Percentiles rank a stretch among this genome's conserved stretches.
Conservation (phyloP, 1,140 invertebrate genomes). For the Bacillus rossius region DNA sequence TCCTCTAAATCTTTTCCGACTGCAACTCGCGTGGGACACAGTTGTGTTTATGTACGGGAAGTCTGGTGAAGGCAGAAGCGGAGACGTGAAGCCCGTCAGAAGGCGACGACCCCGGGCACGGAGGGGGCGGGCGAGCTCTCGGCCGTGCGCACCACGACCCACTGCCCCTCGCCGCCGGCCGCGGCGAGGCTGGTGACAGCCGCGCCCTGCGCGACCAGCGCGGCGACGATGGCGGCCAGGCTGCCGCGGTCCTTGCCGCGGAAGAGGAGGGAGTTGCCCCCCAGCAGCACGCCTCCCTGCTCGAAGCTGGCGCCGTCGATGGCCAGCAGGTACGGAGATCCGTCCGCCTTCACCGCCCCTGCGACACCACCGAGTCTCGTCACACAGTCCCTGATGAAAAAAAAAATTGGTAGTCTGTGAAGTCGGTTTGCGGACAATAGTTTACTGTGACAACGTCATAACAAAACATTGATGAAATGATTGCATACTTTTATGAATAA, state of each 20-base stretch:
- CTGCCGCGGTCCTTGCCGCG: background rate
- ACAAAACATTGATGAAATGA: too few species aligned
- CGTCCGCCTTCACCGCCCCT: constrained; percentile 34
- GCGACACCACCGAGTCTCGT: constrained; percentile 1
- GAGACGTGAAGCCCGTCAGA: background rate
- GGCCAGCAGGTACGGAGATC: constrained; percentile 34
- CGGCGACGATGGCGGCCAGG: background rate
- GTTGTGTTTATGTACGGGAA: too few species aligned
- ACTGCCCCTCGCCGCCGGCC: constrained; percentile 8
- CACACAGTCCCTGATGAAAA: constrained; percentile 9
- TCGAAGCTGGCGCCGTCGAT: constrained; percentile 38
- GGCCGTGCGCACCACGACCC: constrained; percentile 6
- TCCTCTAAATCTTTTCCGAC: too few species aligned
- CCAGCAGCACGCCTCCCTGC: constrained; percentile 34
- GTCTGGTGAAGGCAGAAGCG: too few species aligned
- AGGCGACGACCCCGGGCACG: constrained; percentile 4
- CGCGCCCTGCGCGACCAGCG: background rate
- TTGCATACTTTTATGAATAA: too few species aligned
- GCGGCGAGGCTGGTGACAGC: background rate
- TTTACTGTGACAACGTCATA: too few species aligned
- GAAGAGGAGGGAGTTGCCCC: constrained; percentile 1
- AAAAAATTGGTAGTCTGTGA: too few species aligned
- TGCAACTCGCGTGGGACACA: too few species aligned
- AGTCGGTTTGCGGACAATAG: too few species aligned
- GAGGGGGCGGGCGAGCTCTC: background rate